Evolutionary conservation across 2,888 invertebrate genomes (phyloP), one percentile per base, ranked within the genome.

Genomic region (Pherbina coryleti): DNA sequence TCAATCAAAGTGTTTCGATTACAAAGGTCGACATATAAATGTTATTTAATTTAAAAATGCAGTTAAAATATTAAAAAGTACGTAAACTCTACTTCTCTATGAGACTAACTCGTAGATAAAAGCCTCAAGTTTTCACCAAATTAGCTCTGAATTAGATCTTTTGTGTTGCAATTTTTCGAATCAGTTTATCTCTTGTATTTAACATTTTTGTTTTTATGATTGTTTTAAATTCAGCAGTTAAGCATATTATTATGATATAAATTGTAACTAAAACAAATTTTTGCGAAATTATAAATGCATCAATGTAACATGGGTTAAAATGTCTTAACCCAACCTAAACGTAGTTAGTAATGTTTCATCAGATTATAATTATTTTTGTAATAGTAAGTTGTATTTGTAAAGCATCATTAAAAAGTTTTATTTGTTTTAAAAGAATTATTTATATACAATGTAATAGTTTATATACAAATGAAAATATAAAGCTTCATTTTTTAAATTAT

Each of bases 391-490:
- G 53, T 71, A 70, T 77, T 79, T 70, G 64, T 73, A 77, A 76
- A 75, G 77, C 62, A 77, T 75, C 67, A 60, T 44, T 74, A 51
- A 67, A 60, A 51, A 62, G 0, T 77, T 76, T 77, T 70, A 78
- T 74, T 80, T 76, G 69, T 78, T 80, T 78, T 72, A 73, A 71
- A 78, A 60, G 78, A 75, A 78, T 79, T 78, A 75, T 79, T 77
- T 79, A 79, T 78, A 75, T 72, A 76, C 70, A 75, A 71, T 78
- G 72, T 77, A 77, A 76, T 80, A 77, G 77, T 57, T 75, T 62
- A 69, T 70, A 60, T 66, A 66, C 75, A 67, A 60, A 53, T 75
- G 19, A 53, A 75, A 53, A 75, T 75, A 67, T 66, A 67, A 62
- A 14, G 22, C 49, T 53, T 8, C 22, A 64, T 25, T 66, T 51